phyloP scores from a whole-genome alignment of 2,888 invertebrate species.

The Xestobium rufovillosum region DNA sequence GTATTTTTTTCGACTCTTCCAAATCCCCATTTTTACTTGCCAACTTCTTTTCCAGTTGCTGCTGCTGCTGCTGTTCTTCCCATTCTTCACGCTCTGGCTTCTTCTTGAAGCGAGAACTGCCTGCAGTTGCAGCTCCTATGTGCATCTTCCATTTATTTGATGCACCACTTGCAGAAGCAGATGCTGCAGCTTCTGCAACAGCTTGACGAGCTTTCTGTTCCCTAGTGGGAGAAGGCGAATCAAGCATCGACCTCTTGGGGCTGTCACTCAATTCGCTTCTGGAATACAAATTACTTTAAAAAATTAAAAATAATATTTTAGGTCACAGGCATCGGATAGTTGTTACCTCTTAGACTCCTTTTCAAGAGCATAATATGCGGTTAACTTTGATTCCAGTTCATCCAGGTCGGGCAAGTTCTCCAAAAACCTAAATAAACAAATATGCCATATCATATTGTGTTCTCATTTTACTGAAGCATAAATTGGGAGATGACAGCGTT shows the following conservation, averaged over 20 bases:
- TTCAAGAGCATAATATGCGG: constrained; percentile 71
- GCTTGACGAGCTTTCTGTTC: constrained; percentile 46
- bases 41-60: constrained; percentile 43
- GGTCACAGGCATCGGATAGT: too few relatives aligned
- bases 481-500: too few relatives aligned
- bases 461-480: too few relatives aligned
- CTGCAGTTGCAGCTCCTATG: constrained; percentile 51
- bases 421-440: constrained; percentile 45
- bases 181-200: constrained; percentile 44
- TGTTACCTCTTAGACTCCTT: constrained; percentile 54
- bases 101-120: constrained; percentile 52
- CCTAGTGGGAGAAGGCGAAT: constrained; percentile 43
- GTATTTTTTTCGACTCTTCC: constrained; percentile 22
- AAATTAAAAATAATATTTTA: background rate
- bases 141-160: constrained; percentile 64
- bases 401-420: constrained; percentile 67
- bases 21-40: constrained; percentile 47
- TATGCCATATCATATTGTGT: too few relatives aligned
- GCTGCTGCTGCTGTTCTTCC: constrained; percentile 45
- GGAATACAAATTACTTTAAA: constrained; percentile 10
- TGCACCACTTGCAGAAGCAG: constrained; percentile 46
- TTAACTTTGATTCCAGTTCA: constrained; percentile 68
- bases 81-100: constrained; percentile 49
- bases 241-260: constrained; percentile 33
- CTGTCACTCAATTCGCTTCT: constrained; percentile 37